Conservation (phyloP, 2,113 vertebrate genomes). For the Pandion haliaetus region DNA sequence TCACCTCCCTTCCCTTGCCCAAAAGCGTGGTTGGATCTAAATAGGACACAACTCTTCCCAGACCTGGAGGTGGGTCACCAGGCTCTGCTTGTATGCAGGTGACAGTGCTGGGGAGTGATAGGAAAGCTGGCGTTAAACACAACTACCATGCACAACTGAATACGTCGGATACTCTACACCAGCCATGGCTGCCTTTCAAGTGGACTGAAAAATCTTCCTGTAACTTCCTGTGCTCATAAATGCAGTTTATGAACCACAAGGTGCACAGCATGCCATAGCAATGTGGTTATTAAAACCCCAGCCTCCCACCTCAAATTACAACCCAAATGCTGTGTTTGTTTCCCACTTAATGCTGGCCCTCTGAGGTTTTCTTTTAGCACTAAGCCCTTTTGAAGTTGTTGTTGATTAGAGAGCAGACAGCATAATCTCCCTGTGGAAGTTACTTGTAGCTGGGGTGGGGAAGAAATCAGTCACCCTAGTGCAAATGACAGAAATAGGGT, state of each 20-base stretch:
- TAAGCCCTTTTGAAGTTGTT: slow-evolving; percentile 22
- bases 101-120: neutral
- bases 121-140: neutral
- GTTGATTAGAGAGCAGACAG: slow-evolving; percentile 29
- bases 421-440: neutral
- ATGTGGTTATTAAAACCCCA: slow-evolving; percentile 14
- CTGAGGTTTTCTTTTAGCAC: neutral
- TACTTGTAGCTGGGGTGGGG: neutral
- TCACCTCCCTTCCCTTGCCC: neutral
- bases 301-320: slow-evolving; percentile 25
- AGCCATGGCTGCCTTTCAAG: neutral
- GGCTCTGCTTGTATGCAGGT: neutral
- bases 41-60: neutral
- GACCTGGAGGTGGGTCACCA: neutral
- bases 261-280: accelerated
- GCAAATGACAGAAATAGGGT: neutral
- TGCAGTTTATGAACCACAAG: neutral
- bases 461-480: neutral
- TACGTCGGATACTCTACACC: accelerated
- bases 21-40: neutral
- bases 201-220: neutral
- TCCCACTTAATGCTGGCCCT: neutral
- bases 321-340: slow-evolving; percentile 12
- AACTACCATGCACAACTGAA: neutral
- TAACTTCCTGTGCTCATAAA: neutral